Evolutionary conservation across 2,797 vertebrate genomes (phyloP), one percentile per base, ranked within the genome.

Genomic region (Rhabdomys pumilio): DNA sequence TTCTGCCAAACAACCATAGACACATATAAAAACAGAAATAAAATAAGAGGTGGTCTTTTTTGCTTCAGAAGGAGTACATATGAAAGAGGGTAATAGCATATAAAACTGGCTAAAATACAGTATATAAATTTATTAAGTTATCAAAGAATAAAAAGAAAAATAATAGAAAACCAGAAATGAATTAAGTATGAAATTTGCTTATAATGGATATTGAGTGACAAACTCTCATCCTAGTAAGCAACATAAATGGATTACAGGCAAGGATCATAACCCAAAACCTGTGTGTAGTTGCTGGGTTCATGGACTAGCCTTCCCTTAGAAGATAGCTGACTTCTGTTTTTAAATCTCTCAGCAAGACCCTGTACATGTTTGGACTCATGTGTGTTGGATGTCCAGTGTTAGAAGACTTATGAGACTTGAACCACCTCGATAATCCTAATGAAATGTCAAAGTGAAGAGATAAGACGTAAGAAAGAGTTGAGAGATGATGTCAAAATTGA

Each of bases 401-500:
- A 24, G 85, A 91, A 80, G 26, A 90, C 59, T 72, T 75, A 31
- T 63, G 26, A 82, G n/a, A 47, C 14, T 6, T 53, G 53, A 85
- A 79, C 92, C 73, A 94, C 38, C 76, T 97, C 88, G n/a, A 90
- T 50, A 17, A 9, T 82, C 11, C 84, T 86, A n/a, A 4, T 72
- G 63, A 75, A 84, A 85, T 14, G 14, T 63, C 94, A 96, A 85
- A 77, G 80, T 63, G 31, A 91, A 26, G 31, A 24, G 7, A 53
- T 55, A 84, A 61, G 44, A 31, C 38, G 6, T 19, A 2, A 47
- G 55, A 65, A 13, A 91, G n/a, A 76, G n/a, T 47, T 61, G 2
- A 89, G 7, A 69, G 6, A 73, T 55, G 2, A 72, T 31, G 6
- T 53, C 14, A 61, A 55, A 63, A 76, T 63, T 53, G 44, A 10